Conservation (phyloP, 1,140 invertebrate genomes). For the Ylistrum balloti region DNA sequence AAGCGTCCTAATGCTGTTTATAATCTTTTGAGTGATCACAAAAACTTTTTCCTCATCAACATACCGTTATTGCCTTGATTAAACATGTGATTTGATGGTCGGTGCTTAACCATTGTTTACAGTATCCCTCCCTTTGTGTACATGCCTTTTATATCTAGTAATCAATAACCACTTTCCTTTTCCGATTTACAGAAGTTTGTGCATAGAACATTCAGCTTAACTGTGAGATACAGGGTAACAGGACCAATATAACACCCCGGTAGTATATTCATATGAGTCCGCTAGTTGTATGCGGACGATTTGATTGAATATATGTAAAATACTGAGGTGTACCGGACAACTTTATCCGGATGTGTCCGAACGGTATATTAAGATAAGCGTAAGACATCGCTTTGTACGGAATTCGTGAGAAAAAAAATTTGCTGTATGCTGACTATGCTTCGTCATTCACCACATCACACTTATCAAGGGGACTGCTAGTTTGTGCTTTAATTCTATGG, state of each 20-base stretch:
- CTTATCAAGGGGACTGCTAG: background rate
- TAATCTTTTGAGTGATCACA: background rate
- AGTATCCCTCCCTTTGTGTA: background rate
- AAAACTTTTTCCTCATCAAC: conserved; percentile 5
- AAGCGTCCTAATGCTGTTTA: background rate
- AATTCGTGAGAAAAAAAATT: too few species aligned
- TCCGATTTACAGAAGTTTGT: background rate
- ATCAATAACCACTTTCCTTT: conserved; percentile 19
- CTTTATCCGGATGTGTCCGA: too few species aligned
- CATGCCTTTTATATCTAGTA: background rate
- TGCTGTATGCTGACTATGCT: background rate
- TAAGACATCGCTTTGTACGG: too few species aligned
- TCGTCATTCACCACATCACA: background rate
- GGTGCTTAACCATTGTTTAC: conserved; percentile 8
- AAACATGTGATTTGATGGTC: background rate
- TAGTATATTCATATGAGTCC: too few species aligned
- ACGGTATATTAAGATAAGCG: too few species aligned
- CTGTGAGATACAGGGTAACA: too few species aligned
- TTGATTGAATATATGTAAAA: too few species aligned
- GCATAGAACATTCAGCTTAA: background rate
- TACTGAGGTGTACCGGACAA: too few species aligned
- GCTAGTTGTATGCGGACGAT: too few species aligned
- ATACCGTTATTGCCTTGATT: conserved; percentile 27
- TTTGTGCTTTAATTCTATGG: background rate
- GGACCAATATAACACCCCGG: too few species aligned